phyloP scores from a whole-genome alignment of 1,140 invertebrate species.

The Spodoptera frugiperda region DNA sequence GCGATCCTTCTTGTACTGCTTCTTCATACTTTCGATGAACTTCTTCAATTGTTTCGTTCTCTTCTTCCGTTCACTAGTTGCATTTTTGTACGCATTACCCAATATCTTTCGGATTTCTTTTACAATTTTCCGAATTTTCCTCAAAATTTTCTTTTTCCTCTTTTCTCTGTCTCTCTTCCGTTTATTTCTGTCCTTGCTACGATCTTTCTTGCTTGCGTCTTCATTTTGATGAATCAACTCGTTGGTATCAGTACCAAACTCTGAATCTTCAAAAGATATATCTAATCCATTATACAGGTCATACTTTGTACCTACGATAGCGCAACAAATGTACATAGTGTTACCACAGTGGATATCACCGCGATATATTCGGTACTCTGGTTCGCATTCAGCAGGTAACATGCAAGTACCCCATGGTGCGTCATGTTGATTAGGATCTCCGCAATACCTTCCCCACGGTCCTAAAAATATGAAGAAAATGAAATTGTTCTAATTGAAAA shows the following conservation, averaged over 20 bases:
- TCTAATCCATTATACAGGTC: conserved; percentile 76
- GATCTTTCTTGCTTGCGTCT: conserved; percentile 56
- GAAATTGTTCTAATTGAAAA: neutral
- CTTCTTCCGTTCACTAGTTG: conserved; percentile 64
- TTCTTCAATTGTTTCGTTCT: conserved; percentile 75
- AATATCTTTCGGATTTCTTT: conserved; percentile 73
- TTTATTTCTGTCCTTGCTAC: conserved; percentile 57
- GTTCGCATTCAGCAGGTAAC: conserved; percentile 72
- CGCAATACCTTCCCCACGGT: conserved; percentile 76
- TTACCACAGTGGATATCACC: conserved; percentile 75
- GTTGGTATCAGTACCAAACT: too few relatives aligned
- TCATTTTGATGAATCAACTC: neutral
- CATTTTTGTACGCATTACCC: conserved; percentile 68
- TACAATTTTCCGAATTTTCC: conserved; percentile 70
- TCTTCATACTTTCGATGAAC: conserved; percentile 73
- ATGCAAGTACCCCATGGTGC: conserved; percentile 77
- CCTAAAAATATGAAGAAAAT: conserved; percentile 56
- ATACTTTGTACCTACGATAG: conserved; percentile 66
- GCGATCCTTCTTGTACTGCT: conserved; percentile 70
- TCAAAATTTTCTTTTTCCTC: conserved; percentile 71
- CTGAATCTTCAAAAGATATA: conserved; percentile 66
- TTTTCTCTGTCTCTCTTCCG: conserved; percentile 63
- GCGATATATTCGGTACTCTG: conserved; percentile 74
- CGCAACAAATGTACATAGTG: conserved; percentile 74
- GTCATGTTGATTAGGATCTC: conserved; percentile 77